These are phyloP conservation scores for Pteromalus puparum DNA, from an alignment of 1,140 invertebrate genomes.

Conservation along the genomic window DNA sequence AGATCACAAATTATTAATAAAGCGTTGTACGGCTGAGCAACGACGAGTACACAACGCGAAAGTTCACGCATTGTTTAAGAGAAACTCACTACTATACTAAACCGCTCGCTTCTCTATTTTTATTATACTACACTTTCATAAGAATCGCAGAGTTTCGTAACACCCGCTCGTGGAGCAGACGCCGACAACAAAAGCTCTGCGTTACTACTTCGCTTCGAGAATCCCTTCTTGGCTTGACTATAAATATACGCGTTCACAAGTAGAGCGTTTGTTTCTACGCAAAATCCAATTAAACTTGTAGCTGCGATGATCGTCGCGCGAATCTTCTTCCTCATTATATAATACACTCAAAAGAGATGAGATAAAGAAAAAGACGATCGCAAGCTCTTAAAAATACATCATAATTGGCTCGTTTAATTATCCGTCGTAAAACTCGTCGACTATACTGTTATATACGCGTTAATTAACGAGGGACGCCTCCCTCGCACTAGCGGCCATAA, in stretches of 20 bases:
- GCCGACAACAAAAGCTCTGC: background rate
- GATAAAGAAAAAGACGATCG: background rate
- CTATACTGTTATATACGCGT: background rate
- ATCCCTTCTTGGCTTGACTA: background rate
- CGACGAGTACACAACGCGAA: background rate
- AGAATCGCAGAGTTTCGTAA: conserved; percentile 1
- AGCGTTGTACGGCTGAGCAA: background rate
- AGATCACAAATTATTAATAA: background rate
- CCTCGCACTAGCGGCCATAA: no score
- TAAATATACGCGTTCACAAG: background rate
- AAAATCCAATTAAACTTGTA: background rate
- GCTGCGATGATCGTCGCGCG: no score
- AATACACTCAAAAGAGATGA: no score
- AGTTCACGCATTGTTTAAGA: background rate
- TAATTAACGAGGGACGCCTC: background rate
- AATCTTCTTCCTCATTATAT: no score
- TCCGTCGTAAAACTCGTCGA: background rate
- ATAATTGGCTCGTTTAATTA: background rate
- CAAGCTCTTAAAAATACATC: background rate
- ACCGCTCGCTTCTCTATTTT: background rate
- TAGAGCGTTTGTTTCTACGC: background rate
- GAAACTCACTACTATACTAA: background rate
- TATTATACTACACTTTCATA: background rate
- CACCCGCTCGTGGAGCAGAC: no score
- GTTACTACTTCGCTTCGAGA: background rate